A percentile compares a stretch with the other conserved stretches of the same genome.
phyloP scores from a whole-genome alignment of 2,797 vertebrate genomes.

The Neopelma chrysocephalum region DNA sequence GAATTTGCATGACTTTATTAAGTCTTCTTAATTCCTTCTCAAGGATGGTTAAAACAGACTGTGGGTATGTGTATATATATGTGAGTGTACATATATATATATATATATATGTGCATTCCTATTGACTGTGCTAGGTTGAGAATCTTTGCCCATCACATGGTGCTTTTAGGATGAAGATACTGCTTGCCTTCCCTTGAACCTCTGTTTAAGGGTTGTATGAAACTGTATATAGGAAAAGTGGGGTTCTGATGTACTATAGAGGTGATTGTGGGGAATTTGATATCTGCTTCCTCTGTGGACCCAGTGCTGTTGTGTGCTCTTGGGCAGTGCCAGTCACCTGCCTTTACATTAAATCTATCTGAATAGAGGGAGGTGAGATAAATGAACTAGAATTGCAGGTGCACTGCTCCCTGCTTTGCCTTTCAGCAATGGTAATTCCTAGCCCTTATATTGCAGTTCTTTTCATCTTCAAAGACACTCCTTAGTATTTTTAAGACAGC shows the following conservation, averaged over 20 bases:
- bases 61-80: neutral
- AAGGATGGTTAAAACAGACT: neutral
- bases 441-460: neutral
- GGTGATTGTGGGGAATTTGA: neutral
- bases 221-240: neutral
- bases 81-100: too few relatives aligned
- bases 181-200: neutral
- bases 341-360: neutral
- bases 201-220: neutral
- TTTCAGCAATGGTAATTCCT: neutral
- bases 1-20: neutral
- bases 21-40: neutral
- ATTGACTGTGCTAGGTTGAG: neutral
- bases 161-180: neutral
- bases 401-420: neutral
- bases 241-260: neutral
- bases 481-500: neutral
- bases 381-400: neutral
- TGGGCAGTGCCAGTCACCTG: neutral
- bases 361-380: neutral
- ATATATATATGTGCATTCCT: rapidly evolving
- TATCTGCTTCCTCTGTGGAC: neutral
- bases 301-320: neutral
- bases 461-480: neutral
- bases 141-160: neutral